Percentiles rank a stretch among this genome's conserved stretches.
Evolutionary conservation across 1,140 invertebrate species (phyloP).

Genomic region (Goniozus legneri): DNA sequence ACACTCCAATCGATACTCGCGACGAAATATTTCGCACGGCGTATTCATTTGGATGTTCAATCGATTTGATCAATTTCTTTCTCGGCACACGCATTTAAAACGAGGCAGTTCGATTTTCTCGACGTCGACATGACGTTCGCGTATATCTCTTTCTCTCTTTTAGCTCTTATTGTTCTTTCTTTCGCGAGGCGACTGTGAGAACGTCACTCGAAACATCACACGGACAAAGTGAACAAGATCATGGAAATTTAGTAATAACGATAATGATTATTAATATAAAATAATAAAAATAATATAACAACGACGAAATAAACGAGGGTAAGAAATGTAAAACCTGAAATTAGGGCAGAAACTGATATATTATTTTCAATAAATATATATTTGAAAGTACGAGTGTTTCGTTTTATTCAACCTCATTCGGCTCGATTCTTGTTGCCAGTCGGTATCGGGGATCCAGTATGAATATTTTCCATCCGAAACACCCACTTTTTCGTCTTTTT

Average conservation of each 20-base stretch:
- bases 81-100: too few species aligned
- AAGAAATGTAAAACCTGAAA: constrained; percentile 19
- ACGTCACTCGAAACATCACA: too few species aligned
- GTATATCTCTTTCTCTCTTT: too few species aligned
- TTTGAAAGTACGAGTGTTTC: constrained; percentile 17
- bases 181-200: too few species aligned
- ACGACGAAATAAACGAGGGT: constrained; percentile 7
- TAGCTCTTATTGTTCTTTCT: too few species aligned
- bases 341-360: constrained; percentile 22
- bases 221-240: too few species aligned
- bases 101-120: constrained; percentile 12
- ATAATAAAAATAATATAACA: neutral
- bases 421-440: constrained; percentile 1
- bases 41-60: too few species aligned
- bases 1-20: too few species aligned
- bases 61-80: too few species aligned
- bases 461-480: constrained; percentile 50
- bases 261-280: neutral
- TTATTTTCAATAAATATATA: constrained; percentile 43
- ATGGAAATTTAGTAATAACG: too few species aligned
- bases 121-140: constrained; percentile 5
- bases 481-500: too few species aligned
- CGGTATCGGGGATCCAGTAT: constrained; percentile 19
- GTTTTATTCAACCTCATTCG: constrained; percentile 9
- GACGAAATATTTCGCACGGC: too few species aligned